Evolutionary conservation across 2,113 vertebrate species (phyloP), one percentile per base, ranked within the genome.

Genomic region (Anarrhichthys ocellatus): DNA sequence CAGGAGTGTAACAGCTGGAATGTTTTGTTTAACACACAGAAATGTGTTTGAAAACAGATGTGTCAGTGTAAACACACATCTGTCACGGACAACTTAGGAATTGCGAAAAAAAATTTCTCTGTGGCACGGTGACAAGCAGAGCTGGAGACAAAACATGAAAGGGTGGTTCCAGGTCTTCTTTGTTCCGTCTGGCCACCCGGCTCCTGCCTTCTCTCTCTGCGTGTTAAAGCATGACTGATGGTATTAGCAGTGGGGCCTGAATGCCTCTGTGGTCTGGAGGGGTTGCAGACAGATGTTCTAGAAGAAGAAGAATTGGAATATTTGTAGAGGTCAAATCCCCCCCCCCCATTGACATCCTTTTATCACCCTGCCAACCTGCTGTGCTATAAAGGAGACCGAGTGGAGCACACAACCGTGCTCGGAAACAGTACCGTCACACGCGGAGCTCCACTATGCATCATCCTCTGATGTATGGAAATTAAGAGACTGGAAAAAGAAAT

Each of bases 271-370:
- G 86, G 84, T 88, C 79, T 80, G 86, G 81, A 87, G 77, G 76
- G 81, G 75, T 81, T 76, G 36, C 42, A 87, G 81, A 90, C 74
- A 86, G 83, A 87, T 85, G 88, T 92, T 86, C 32, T 32, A 32
- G 32, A 4, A 78, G 68, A 86, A 71, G 81, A 93, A 90, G 82
- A 87, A 92, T 78, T 80, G 87, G 63, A 88, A 82, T 88, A 90
- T 92, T 89, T 92, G 88, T 50, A 67, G 91, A 90, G 93, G 92
- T 94, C 90, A 91, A 90, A 88, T 89, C 4, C 32, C 34, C 34
- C 68, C 88, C 88, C 81, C 83, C 24, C 56, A 89, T 81, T 92
- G 89, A 91, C 91, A 86, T 86, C 81, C 59, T 80, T 91, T 91
- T 89, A 92, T 90, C 88, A 90, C 85, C 73, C 81, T 78, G 78